Evolutionary conservation across 2,113 vertebrate genomes (phyloP).

Genomic region (Dicrurus megarhynchus): DNA sequence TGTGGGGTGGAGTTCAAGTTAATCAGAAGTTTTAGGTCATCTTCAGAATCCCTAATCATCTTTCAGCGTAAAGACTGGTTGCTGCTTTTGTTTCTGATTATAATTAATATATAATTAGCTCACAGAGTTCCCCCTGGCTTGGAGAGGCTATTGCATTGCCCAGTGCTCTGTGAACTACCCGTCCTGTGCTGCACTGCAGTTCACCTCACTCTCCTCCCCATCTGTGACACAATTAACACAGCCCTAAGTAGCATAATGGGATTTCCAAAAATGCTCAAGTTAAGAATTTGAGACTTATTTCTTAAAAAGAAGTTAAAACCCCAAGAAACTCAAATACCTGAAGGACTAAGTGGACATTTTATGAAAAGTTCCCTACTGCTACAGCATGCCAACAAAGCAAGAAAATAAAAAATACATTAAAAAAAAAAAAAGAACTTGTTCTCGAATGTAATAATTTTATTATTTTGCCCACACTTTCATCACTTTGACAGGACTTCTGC

Average conservation of each 20-base stretch:
- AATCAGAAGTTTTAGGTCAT: background rate
- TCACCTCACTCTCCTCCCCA: background rate
- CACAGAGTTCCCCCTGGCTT: background rate
- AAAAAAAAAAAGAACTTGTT: background rate
- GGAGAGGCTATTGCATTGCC: background rate
- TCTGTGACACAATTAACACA: background rate
- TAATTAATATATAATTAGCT: background rate
- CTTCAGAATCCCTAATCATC: background rate
- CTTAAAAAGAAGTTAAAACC: background rate
- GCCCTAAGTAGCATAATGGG: background rate
- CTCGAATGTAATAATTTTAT: background rate
- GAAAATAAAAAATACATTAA: background rate
- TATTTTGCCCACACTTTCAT: background rate
- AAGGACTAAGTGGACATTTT: background rate
- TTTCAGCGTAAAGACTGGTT: background rate
- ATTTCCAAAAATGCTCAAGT: background rate
- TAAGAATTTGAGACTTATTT: background rate
- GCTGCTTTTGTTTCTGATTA: background rate
- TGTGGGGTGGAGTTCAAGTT: background rate
- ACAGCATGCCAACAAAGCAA: background rate
- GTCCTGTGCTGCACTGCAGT: accelerated
- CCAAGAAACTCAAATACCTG: background rate
- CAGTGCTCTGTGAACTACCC: background rate
- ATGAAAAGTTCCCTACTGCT: background rate
- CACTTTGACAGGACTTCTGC: background rate